These are phyloP conservation scores for Neomonachus schauinslandi DNA, from an alignment of 2,113 vertebrate species.

Conservation along the genomic window DNA sequence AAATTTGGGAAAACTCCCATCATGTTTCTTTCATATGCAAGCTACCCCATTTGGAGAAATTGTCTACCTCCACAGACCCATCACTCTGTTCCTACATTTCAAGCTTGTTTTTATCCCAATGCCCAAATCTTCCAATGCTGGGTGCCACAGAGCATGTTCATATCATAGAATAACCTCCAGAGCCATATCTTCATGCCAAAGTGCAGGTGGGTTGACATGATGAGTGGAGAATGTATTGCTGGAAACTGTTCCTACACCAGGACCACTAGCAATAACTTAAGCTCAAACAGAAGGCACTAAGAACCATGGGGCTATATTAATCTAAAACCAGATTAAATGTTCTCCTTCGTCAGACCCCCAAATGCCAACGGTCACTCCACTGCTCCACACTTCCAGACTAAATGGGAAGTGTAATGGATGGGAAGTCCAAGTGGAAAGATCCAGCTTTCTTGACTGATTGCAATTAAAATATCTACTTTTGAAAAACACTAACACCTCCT, in stretches of 20 bases:
- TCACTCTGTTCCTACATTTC: neutral
- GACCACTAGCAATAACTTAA: neutral
- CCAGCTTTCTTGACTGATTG: neutral
- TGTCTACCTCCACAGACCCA: neutral
- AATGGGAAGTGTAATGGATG: neutral
- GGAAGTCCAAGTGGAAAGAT: neutral
- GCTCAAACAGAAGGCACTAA: neutral
- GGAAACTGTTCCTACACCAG: neutral
- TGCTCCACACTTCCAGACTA: neutral
- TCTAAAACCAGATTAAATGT: neutral
- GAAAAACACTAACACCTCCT: neutral
- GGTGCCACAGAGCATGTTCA: neutral
- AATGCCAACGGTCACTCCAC: neutral
- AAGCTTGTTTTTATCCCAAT: neutral
- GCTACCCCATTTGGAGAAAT: neutral
- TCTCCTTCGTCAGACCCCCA: neutral
- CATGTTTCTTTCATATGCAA: neutral
- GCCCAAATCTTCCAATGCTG: neutral
- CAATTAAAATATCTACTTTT: neutral
- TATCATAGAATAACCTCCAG: neutral
- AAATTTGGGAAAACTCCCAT: neutral
- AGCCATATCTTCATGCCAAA: neutral
- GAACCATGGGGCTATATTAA: neutral
- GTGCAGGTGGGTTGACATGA: neutral
- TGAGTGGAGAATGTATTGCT: neutral